phyloP scores from a whole-genome alignment of 2,888 invertebrate species.

The Aphidius colemani region DNA sequence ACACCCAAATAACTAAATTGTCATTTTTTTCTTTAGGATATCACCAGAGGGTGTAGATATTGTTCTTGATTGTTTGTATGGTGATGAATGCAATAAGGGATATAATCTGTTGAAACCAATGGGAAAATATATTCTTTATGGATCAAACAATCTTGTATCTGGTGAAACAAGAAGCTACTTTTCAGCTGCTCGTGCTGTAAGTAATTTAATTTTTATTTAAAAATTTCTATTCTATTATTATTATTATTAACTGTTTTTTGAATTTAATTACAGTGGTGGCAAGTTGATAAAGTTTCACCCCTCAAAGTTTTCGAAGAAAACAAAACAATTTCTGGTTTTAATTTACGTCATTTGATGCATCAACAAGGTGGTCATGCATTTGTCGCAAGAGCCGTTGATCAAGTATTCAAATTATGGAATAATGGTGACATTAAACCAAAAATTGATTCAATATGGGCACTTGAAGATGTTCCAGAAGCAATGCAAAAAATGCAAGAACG shows the following conservation, averaged over 20 bases:
- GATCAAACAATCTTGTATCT: slow-evolving; percentile 85
- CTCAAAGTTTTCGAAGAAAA: slow-evolving; percentile 89
- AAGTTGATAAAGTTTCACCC: slow-evolving; percentile 88
- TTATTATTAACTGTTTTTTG: slow-evolving; percentile 12
- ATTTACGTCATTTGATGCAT: slow-evolving; percentile 81
- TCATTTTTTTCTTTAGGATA: slow-evolving; percentile 61
- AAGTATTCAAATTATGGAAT: slow-evolving; percentile 76
- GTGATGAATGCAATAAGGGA: slow-evolving; percentile 86
- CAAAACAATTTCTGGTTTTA: slow-evolving; percentile 81
- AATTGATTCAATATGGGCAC: slow-evolving; percentile 84
- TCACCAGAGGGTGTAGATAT: slow-evolving; percentile 82
- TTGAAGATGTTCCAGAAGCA: slow-evolving; percentile 86
- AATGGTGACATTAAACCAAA: slow-evolving; percentile 81
- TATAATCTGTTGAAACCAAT: slow-evolving; percentile 83
- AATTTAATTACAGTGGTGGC: slow-evolving; percentile 77
- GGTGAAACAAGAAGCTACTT: slow-evolving; percentile 92
- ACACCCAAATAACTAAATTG: background rate
- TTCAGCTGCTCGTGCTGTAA: slow-evolving; percentile 86
- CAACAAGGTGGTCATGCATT: slow-evolving; percentile 75
- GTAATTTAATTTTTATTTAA: slow-evolving; percentile 51
- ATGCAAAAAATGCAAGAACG: slow-evolving; percentile 94
- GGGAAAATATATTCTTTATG: slow-evolving; percentile 87
- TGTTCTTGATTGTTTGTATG: slow-evolving; percentile 85
- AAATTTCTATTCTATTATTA: background rate
- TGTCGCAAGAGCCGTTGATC: slow-evolving; percentile 72